phyloP scores from a whole-genome alignment of 1,140 invertebrate genomes.

The Halotydeus destructor region DNA sequence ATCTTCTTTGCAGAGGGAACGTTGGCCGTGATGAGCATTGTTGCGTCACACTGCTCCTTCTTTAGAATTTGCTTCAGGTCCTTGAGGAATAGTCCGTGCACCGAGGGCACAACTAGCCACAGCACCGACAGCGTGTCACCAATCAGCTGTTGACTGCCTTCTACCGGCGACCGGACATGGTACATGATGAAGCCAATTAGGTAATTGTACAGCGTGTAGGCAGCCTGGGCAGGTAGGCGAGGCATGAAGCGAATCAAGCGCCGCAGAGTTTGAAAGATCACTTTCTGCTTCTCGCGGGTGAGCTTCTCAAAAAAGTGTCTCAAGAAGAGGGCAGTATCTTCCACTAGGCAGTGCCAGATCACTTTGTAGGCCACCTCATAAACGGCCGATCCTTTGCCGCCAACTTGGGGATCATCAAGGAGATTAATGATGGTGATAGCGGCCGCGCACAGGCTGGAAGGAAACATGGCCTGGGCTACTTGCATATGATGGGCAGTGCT shows the following conservation, averaged over 20 bases:
- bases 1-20: constrained; percentile 98
- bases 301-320: constrained; percentile 86
- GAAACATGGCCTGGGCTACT: constrained; percentile 80
- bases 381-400: constrained; percentile 57
- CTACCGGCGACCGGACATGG: constrained; percentile 82
- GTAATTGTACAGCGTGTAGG: constrained; percentile 96
- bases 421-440: constrained; percentile 83
- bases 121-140: constrained; percentile 77
- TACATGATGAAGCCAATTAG: constrained; percentile 98
- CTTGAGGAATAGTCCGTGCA: constrained; percentile 98
- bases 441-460: constrained; percentile 82
- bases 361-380: constrained; percentile 37
- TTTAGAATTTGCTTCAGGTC: constrained; percentile 94
- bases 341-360: constrained; percentile 91
- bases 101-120: constrained; percentile 89
- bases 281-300: constrained; percentile 81
- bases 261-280: constrained; percentile 75
- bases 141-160: constrained; percentile 76
- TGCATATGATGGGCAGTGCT: constrained; percentile 37
- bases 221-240: constrained; percentile 83
- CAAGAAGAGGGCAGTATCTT: constrained; percentile 88
- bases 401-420: constrained; percentile 86
- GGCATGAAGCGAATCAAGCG: constrained; percentile 82
- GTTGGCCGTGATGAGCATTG: constrained; percentile 88
- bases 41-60: constrained; percentile 95